A percentile compares a stretch with the other conserved stretches of the same genome.
These are phyloP conservation scores for Amyelois transitella DNA, from an alignment of 1,140 invertebrate species.

Conservation along the genomic window DNA sequence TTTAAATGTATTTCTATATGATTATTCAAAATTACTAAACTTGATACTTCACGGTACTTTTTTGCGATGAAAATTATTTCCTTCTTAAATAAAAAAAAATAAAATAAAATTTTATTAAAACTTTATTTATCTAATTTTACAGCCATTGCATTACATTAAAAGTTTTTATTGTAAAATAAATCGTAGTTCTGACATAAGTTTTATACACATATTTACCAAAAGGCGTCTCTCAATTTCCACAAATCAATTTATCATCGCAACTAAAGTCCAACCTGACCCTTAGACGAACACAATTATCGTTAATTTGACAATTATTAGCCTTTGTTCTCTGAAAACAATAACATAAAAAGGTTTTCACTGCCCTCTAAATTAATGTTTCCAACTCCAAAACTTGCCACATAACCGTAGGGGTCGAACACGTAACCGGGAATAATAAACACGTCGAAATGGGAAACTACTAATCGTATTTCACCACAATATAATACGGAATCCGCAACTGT, in stretches of 20 bases:
- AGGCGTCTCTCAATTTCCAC: not conserved
- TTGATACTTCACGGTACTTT: too few species aligned
- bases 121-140: too few species aligned
- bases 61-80: too few species aligned
- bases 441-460: conserved; percentile 5
- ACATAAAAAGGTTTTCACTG: conserved; percentile 3
- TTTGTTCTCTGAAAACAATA: not conserved
- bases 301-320: not conserved
- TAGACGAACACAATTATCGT: not conserved
- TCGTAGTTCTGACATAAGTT: too few species aligned
- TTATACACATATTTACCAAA: too few species aligned
- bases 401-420: not conserved
- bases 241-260: not conserved
- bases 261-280: not conserved
- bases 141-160: too few species aligned
- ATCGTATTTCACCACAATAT: conserved; percentile 7
- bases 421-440: conserved; percentile 4
- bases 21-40: too few species aligned
- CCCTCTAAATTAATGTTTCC: conserved; percentile 2
- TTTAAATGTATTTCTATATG: too few species aligned
- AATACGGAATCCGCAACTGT: not conserved
- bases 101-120: too few species aligned
- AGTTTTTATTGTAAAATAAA: too few species aligned
- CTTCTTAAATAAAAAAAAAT: too few species aligned
- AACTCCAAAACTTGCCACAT: conserved; percentile 4